phyloP scores from a whole-genome alignment of 1,140 invertebrate species.

The Brachionus paranguensis region DNA sequence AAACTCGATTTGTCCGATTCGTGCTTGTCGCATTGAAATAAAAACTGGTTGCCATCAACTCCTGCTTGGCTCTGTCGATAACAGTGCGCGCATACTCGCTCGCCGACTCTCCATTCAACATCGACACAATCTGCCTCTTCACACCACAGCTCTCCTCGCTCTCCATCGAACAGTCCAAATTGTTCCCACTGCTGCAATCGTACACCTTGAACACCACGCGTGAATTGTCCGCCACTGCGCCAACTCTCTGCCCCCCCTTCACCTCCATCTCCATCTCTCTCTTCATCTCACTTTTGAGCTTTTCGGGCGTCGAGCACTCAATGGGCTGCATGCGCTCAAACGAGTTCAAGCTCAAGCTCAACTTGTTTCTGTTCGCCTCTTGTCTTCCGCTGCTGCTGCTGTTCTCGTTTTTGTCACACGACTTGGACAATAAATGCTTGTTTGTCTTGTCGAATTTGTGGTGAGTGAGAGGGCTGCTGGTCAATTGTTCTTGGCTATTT shows the following conservation, averaged over 20 bases:
- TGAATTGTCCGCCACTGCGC: too few relatives aligned
- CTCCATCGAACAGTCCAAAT: neutral
- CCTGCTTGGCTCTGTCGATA: neutral
- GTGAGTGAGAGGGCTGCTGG: neutral
- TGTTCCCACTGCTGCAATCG: neutral
- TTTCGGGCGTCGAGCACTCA: neutral
- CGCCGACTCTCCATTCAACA: neutral
- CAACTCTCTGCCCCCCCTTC: too few relatives aligned
- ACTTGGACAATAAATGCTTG: neutral
- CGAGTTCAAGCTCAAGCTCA: neutral
- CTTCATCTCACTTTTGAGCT: neutral
- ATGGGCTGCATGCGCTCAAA: neutral
- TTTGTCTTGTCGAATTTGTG: neutral
- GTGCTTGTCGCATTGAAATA: neutral
- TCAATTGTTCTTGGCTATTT: neutral
- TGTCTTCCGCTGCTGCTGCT: too few relatives aligned
- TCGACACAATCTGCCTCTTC: neutral
- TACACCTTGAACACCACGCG: neutral
- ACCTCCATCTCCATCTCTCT: too few relatives aligned
- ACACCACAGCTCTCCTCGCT: neutral
- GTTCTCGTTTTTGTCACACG: neutral
- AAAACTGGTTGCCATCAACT: neutral
- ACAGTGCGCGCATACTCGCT: neutral
- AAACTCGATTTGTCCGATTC: conserved; percentile 29
- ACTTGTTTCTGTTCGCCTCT: neutral